These are phyloP conservation scores for Chlamydotis undulata DNA, from an alignment of 2,113 vertebrate species.

Conservation along the genomic window DNA sequence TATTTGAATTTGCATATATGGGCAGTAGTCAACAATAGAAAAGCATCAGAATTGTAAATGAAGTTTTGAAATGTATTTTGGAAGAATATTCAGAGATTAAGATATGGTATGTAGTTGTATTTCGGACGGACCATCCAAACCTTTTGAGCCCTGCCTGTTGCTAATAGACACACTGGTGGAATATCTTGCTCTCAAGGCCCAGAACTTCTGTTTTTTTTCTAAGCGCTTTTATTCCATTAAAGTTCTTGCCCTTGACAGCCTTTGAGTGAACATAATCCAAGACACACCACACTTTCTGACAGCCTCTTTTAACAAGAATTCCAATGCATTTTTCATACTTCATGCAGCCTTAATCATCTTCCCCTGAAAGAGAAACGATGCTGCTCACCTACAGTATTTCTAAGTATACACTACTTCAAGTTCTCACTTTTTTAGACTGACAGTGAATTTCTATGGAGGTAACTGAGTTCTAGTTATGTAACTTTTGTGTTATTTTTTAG, in stretches of 20 bases:
- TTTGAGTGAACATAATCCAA: slow-evolving; percentile 43
- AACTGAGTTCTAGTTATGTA: not conserved
- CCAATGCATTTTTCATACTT: slow-evolving; percentile 49
- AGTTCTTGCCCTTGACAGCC: slow-evolving; percentile 32
- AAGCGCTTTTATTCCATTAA: slow-evolving; percentile 31
- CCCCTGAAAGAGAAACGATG: not conserved
- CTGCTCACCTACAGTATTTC: not conserved
- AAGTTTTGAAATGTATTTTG: not conserved
- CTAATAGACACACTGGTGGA: not conserved
- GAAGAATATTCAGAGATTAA: not conserved
- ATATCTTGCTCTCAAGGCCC: not conserved
- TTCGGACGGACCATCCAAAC: not conserved
- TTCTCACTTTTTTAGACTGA: not conserved
- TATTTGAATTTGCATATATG: not conserved
- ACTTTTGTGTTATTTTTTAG: not conserved
- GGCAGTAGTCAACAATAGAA: not conserved
- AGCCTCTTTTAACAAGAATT: slow-evolving; percentile 56
- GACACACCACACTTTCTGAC: slow-evolving; percentile 38
- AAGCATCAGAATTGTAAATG: not conserved
- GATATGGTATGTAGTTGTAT: not conserved
- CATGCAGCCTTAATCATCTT: slow-evolving; percentile 36
- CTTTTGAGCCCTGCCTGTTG: not conserved
- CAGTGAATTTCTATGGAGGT: not conserved
- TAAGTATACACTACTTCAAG: slow-evolving; percentile 20
- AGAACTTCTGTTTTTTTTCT: slow-evolving; percentile 1